Evolutionary conservation across 2,797 vertebrate species (phyloP), one percentile per base, ranked within the genome.

Genomic region (Pangasius mekongensis): DNA sequence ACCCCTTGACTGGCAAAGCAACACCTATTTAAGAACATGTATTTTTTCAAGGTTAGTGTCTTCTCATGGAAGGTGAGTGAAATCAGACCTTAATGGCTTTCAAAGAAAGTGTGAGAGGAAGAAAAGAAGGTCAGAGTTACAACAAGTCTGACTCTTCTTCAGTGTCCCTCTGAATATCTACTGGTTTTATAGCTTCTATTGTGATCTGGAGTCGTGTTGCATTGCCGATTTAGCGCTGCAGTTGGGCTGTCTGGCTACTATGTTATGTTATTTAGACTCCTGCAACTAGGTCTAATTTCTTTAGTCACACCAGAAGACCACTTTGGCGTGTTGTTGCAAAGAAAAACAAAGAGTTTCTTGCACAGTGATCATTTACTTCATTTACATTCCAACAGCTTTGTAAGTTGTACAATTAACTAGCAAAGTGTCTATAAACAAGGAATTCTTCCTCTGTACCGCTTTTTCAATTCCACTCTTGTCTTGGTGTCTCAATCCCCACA

Each of bases 1-100:
- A 85, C 64, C 71, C 56, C 62, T 84, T 84, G 78, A 87, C 77
- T 88, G 84, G 83, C 58, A 67, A 89, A 67, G 86, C 88, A 89
- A 86, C 87, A 84, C 85, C 87, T 87, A 83, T 73, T 91, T 93
- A 90, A 90, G 89, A 89, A 90, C 89, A 90, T 83, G 33, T n/a
- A n/a, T 81, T 27, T 82, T 58, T 90, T 90, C 89, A 92, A 93
- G 91, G 91, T 62, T 91, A 90, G 69, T 43, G 56, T 87, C 86
- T 90, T 90, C 81, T 87, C 89, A 90, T 92, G 88, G 89, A 91
- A 92, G 85, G 89, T 90, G 86, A 91, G 87, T 88, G 91, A 92
- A 92, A 92, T 83, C 87, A n/a, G 88, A 91, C 87, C 91, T 90
- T 91, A 92, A 93, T 91, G 87, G 87, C 86, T 91, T 91, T 86